Percentiles rank a stretch among this genome's conserved stretches.
Conservation (phyloP, 2,888 invertebrate species). For the Rhagonycha fulva region DNA sequence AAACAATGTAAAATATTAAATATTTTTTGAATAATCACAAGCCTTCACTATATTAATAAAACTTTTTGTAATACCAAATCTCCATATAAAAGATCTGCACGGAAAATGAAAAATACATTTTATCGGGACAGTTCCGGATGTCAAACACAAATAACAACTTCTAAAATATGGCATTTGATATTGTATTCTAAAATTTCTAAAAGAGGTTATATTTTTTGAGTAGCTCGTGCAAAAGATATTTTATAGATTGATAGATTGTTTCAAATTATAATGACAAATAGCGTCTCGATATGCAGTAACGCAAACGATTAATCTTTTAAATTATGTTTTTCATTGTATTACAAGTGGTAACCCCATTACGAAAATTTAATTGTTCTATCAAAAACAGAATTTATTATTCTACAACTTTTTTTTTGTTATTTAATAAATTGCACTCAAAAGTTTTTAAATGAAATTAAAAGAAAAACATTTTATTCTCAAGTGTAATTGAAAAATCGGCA, state of each 20-base stretch:
- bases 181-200: slow-evolving; percentile 1
- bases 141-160: slow-evolving; percentile 2
- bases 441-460: neutral
- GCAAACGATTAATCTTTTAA: neutral
- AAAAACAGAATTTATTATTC: neutral
- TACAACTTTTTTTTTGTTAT: neutral
- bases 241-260: neutral
- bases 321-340: neutral
- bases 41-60: neutral
- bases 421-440: neutral
- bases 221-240: neutral
- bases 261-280: slow-evolving; percentile 1
- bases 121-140: slow-evolving; percentile 4
- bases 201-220: neutral
- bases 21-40: neutral
- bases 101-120: slow-evolving; percentile 3
- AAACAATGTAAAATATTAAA: neutral
- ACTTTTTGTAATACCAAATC: neutral
- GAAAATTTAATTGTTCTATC: neutral
- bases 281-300: neutral
- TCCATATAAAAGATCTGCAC: neutral
- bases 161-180: slow-evolving; percentile 2
- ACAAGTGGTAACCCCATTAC: neutral
- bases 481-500: neutral
- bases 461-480: neutral